Evolutionary conservation across 1,140 invertebrate genomes (phyloP), one percentile per base, ranked within the genome.

Genomic region (Drosophila micromelanica): DNA sequence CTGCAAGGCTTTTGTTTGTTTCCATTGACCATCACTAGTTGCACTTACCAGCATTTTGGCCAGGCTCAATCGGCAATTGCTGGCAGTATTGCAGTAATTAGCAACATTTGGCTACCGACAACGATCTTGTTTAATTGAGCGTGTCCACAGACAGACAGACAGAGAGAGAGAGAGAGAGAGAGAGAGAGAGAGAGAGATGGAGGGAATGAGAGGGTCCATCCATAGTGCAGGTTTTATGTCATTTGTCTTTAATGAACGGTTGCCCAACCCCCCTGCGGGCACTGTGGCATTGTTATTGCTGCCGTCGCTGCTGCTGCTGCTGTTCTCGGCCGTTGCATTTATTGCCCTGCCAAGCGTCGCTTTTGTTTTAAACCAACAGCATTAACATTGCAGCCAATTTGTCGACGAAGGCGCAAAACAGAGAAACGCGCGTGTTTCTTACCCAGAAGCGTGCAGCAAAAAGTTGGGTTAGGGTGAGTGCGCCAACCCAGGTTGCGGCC

Each of bases 71-170:
- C 30, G 69, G 46, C 60, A 59, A 64, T 64, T 55, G 49, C 30
- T 37, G 51, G 40, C 35, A 40, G 40, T 68, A 55, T 68, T 68
- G 32, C 63, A 60, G 59, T 78, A 87, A 86, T 86, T 86, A 87
- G 82, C 82, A 78, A 73, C 73, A 80, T 78, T 80, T 70, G 64
- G 61, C 68, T 57, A 62, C 73, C 67, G 69, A 64, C 82, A 89
- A 74, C 76, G 73, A 84, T 79, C 80, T 73, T 87, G 89, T 90
- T 90, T 90, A 90, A 90, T 90, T 90, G 89, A 90, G 67, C 89
- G 73, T 81, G 79, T 32, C 32, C 46, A 49, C 11, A 42, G n/a
- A 0, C n/a, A n/a, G n/a, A n/a, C n/a, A n/a, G n/a, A n/a, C n/a
- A n/a, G n/a, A n/a, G n/a, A n/a, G n/a, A n/a, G n/a, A n/a, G n/a